These are phyloP conservation scores for Sebastes goodei DNA, from an alignment of 2,797 vertebrate genomes.

Conservation along the genomic window DNA sequence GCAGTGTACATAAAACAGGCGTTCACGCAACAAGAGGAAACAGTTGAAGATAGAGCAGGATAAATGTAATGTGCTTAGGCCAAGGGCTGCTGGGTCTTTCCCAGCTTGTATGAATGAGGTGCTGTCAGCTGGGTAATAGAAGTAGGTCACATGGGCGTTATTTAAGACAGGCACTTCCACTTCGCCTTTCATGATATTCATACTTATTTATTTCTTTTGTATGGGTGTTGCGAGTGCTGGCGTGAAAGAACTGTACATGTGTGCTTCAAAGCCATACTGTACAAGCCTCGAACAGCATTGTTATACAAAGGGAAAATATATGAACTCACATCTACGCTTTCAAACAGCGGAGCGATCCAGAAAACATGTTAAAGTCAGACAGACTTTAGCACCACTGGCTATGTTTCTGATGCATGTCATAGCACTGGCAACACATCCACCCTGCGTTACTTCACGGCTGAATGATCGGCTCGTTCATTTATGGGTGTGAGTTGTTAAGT, in stretches of 20 bases:
- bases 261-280: slow-evolving; percentile 6
- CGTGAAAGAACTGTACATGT: slow-evolving; percentile 1
- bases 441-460: slow-evolving; percentile 51
- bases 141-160: slow-evolving; percentile 65
- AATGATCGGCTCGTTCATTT: slow-evolving; percentile 62
- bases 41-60: slow-evolving; percentile 58
- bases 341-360: slow-evolving; percentile 40
- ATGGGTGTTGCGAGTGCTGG: slow-evolving; percentile 18
- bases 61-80: slow-evolving; percentile 56
- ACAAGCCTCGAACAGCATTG: slow-evolving; percentile 2
- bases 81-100: slow-evolving; percentile 55
- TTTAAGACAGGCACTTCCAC: slow-evolving; percentile 55
- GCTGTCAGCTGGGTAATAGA: slow-evolving; percentile 62
- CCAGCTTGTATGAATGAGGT: slow-evolving; percentile 63
- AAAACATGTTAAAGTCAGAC: slow-evolving; percentile 46
- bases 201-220: slow-evolving; percentile 28
- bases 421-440: slow-evolving; percentile 42
- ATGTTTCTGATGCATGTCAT: slow-evolving; percentile 51
- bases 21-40: slow-evolving; percentile 58
- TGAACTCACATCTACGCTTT: slow-evolving; percentile 27
- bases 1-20: slow-evolving; percentile 60
- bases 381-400: slow-evolving; percentile 42
- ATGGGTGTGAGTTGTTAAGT: slow-evolving; percentile 62
- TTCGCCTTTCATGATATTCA: slow-evolving; percentile 43
- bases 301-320: slow-evolving; percentile 44